Evolutionary conservation across 2,113 vertebrate species (phyloP), one percentile per base, ranked within the genome.

Genomic region (Ellobius talpinus): DNA sequence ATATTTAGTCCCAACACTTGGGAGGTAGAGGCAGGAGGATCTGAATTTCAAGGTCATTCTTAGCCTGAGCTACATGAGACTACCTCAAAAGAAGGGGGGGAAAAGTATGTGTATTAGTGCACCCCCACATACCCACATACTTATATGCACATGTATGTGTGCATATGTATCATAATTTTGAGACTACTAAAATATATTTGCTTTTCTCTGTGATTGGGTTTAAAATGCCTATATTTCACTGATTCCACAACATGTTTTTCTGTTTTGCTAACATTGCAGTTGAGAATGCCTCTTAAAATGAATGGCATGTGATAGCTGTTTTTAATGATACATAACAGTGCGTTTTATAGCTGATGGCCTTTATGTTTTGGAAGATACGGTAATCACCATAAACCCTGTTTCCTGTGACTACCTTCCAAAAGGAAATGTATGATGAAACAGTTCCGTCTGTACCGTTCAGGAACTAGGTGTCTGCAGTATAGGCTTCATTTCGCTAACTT

Each of bases 231-330:
- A 0, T 50, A n/a, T 19, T 77, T 68, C 19, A 4, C 11, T 63
- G 55, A 88, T 87, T 76, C 58, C 65, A 7, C 76, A 39, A 36
- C 14, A 3, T 5, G 11, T 24, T 90, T 14, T 14, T 36, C 26
- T 31, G 31, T 6, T 55, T 74, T 78, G 65, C 81, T 65, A 8
- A 82, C 58, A 73, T 77, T 89, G 73, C 66, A 93, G 24, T 19
- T 42, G 58, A 95, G 65, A 95, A 76, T 31, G 8, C 52, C 45
- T 93, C 33, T 96, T 89, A 74, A 91, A 90, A 93, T 11, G 1
- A 17, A 7, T 77, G 58, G 11, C 26, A 33, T 91, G n/a, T 85
- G 36, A 45, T 50, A n/a, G n/a, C 72, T 81, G n/a, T 87, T 33
- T 39, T n/a, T 42, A 76, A 23, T 73, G 39, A 23, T 68, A 82